Evolutionary conservation across 1,140 invertebrate species (phyloP).

Genomic region (Bemisia tabaci): DNA sequence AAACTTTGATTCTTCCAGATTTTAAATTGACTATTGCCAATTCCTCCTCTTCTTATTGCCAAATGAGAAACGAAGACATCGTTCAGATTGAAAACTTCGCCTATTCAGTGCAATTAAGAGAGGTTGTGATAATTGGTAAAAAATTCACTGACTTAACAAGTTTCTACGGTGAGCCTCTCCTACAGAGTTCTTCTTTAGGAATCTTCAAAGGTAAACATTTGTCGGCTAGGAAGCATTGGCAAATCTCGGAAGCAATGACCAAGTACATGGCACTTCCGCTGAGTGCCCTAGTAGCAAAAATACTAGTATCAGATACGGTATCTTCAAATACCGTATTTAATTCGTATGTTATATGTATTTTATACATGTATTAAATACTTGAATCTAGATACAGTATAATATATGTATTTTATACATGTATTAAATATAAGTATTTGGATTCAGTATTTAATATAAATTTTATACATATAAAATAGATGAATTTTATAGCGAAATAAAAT

Average conservation of each 20-base stretch:
- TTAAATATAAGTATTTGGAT: too few relatives aligned
- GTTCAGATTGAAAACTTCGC: conserved; percentile 5
- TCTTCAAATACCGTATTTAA: too few relatives aligned
- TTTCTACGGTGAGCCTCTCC: background rate
- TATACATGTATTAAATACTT: too few relatives aligned
- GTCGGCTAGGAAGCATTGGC: background rate
- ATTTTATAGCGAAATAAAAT: too few relatives aligned
- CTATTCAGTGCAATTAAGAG: conserved; percentile 1
- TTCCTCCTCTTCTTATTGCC: background rate
- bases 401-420: too few relatives aligned
- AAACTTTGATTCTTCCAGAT: background rate
- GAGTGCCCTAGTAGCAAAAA: too few relatives aligned
- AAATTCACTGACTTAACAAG: conserved; percentile 2
- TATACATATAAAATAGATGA: too few relatives aligned
- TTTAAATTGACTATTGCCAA: background rate
- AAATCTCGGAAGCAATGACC: background rate
- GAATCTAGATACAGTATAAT: too few relatives aligned
- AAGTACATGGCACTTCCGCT: conserved; percentile 1
- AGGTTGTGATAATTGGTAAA: conserved; percentile 2
- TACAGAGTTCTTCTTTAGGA: conserved; percentile 2
- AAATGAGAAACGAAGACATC: background rate
- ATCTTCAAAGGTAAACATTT: conserved; percentile 3
- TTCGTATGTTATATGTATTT: too few relatives aligned
- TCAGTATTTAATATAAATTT: too few relatives aligned
- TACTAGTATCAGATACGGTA: too few relatives aligned